Evolutionary conservation across 2,888 invertebrate genomes (phyloP).

Genomic region (Calliphora vomitoria): DNA sequence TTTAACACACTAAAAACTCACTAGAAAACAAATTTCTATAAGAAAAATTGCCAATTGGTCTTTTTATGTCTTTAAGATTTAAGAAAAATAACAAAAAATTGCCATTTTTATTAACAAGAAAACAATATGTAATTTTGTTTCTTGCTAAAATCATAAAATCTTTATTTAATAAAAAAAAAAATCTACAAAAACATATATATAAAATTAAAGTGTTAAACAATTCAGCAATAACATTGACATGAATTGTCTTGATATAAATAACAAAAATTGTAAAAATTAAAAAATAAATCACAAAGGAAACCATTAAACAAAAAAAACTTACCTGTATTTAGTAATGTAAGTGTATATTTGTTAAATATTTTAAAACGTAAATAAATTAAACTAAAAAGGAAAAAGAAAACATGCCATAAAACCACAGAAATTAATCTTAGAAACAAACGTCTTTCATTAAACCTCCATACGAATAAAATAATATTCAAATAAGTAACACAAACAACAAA

Average conservation of each 20-base stretch:
- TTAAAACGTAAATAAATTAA: slow-evolving; percentile 15
- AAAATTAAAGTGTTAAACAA: background rate
- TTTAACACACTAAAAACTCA: background rate
- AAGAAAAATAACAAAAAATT: slow-evolving; percentile 28
- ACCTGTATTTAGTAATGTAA: slow-evolving; percentile 70
- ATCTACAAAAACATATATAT: background rate
- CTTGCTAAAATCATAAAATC: slow-evolving; percentile 19
- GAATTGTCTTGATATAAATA: background rate
- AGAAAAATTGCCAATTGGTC: slow-evolving; percentile 63
- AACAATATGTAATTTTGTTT: slow-evolving; percentile 22
- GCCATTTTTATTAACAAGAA: slow-evolving; percentile 56
- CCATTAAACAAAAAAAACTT: slow-evolving; percentile 49
- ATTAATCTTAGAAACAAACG: slow-evolving; percentile 52
- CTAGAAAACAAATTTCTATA: slow-evolving; percentile 24
- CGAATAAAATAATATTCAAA: slow-evolving; percentile 27
- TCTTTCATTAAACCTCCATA: slow-evolving; percentile 56
- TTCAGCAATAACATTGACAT: too few species aligned
- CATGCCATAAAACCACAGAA: slow-evolving; percentile 58
- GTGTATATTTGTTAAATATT: slow-evolving; percentile 71
- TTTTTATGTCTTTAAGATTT: slow-evolving; percentile 63
- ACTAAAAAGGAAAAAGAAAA: background rate
- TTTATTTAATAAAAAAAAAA: slow-evolving; percentile 16
- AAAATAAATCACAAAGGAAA: slow-evolving; percentile 34
- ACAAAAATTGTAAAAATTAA: slow-evolving; percentile 24
- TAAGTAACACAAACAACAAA: slow-evolving; percentile 15